These are phyloP conservation scores for Tenthredo notha DNA, from an alignment of 2,888 invertebrate genomes.

Conservation along the genomic window DNA sequence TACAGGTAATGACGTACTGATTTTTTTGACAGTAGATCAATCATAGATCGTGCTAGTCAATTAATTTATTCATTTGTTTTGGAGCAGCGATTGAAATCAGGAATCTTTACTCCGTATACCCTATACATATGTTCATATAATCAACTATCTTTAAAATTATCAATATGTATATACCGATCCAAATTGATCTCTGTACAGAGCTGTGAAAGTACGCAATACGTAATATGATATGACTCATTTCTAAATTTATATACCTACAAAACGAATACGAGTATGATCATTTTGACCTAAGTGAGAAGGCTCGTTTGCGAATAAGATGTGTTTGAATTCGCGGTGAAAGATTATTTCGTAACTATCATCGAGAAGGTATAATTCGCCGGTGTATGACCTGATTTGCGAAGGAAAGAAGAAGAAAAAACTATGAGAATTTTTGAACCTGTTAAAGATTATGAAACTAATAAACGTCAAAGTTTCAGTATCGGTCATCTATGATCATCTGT, in stretches of 20 bases:
- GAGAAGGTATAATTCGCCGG: neutral
- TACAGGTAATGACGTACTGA: neutral
- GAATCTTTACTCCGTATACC: neutral
- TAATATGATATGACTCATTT: slow-evolving; percentile 21
- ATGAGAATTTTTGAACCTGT: neutral
- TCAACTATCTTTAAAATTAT: neutral
- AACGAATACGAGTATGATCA: slow-evolving; percentile 15
- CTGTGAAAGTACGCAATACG: slow-evolving; percentile 45
- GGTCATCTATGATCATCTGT: slow-evolving; percentile 1
- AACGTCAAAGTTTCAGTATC: neutral
- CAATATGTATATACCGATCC: slow-evolving; percentile 5
- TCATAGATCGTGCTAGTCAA: neutral
- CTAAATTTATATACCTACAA: slow-evolving; percentile 44
- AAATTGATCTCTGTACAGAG: slow-evolving; percentile 22
- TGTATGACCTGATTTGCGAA: neutral
- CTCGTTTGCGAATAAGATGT: neutral
- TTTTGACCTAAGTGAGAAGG: slow-evolving; percentile 34
- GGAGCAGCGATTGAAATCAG: neutral
- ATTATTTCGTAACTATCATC: neutral
- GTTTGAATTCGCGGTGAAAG: slow-evolving; percentile 22
- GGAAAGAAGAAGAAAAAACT: neutral
- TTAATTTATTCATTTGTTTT: slow-evolving; percentile 10
- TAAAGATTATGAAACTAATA: neutral
- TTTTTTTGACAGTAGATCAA: neutral
- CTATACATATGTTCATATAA: too few species aligned